A percentile compares a stretch with the other conserved stretches of the same genome.
Evolutionary conservation across 2,113 vertebrate genomes (phyloP).

Genomic region (Scopus umbretta): DNA sequence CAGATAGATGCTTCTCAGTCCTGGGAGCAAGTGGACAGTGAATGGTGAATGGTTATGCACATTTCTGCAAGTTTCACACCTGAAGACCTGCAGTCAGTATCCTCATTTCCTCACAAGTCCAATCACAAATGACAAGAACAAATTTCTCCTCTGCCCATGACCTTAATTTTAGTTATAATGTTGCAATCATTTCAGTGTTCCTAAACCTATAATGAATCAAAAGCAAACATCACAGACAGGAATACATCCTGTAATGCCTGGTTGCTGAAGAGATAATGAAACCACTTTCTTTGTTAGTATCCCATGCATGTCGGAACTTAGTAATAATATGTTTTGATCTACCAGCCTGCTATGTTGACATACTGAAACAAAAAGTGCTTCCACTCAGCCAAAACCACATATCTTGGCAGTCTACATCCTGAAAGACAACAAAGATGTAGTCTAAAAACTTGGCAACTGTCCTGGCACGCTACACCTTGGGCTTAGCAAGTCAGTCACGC

Average conservation of each 20-base stretch:
- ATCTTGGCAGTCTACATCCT: conserved; percentile 47
- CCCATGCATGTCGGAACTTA: conserved; percentile 36
- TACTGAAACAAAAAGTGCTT: conserved; percentile 50
- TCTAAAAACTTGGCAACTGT: conserved; percentile 54
- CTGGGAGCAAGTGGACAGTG: neutral
- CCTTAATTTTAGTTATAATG: neutral
- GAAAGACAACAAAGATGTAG: conserved; percentile 58
- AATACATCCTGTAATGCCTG: neutral
- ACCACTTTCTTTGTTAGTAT: conserved; percentile 13
- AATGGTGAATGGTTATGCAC: neutral
- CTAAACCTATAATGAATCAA: neutral
- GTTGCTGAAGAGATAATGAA: conserved; percentile 16
- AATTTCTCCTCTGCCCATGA: neutral
- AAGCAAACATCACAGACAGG: neutral
- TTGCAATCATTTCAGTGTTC: neutral
- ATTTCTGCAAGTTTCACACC: neutral
- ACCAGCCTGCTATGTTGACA: conserved; percentile 28
- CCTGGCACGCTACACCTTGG: conserved; percentile 59
- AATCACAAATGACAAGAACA: neutral
- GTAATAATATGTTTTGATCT: neutral
- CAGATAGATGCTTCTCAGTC: neutral
- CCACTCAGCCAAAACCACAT: conserved; percentile 60
- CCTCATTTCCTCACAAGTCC: neutral
- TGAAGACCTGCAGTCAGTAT: neutral
- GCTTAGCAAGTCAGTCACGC: conserved; percentile 64